Base-by-base conservation (phyloP, 2,888 invertebrate genomes). In the Parthenolecanium corni region DNA sequence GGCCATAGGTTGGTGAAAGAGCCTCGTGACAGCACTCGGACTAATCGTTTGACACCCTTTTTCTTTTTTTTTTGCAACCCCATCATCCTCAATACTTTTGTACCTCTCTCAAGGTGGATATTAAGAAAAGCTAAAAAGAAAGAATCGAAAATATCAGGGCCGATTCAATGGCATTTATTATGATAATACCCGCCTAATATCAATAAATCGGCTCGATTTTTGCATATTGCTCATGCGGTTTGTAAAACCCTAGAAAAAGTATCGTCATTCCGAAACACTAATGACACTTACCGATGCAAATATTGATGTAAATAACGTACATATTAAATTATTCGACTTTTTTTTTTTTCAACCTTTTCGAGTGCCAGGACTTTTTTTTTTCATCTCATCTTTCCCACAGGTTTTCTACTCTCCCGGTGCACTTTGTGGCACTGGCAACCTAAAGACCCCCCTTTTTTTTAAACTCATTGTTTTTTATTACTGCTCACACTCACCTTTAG, bases 261-360 rank as follows among this genome's bases (percentile, higher is more conserved):
- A 31, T 31, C 31, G 31, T 31, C 31, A 9, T 31, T 52, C 24
- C 11, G n/a, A 52, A 25, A 24, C 52, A 16, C 52, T 52, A 52
- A 52, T 52, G 52, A 52, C 52, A 52, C 52, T 52, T 25, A 25
- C 24, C n/a, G 52, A 52, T 52, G 52, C 52, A 52, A 52, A 52
- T 52, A 52, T 52, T 52, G 52, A 52, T 52, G 52, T 52, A 52
- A 52, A 52, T 52, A 52, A 52, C 52, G 52, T n/a, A 24, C n/a
- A n/a, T 23, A 18, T 49, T 21, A 23, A 18, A 21, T 49, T 14
- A 23, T 21, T 23, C 23, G 4, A 21, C 11, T 18, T n/a, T n/a
- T n/a, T n/a, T n/a, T n/a, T n/a, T n/a, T n/a, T n/a, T n/a, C n/a
- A n/a, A n/a, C n/a, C n/a, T n/a, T 49, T 49, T 31, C 49, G 49